Conservation (phyloP, 2,888 invertebrate species). For the Rotaria sp. region DNA sequence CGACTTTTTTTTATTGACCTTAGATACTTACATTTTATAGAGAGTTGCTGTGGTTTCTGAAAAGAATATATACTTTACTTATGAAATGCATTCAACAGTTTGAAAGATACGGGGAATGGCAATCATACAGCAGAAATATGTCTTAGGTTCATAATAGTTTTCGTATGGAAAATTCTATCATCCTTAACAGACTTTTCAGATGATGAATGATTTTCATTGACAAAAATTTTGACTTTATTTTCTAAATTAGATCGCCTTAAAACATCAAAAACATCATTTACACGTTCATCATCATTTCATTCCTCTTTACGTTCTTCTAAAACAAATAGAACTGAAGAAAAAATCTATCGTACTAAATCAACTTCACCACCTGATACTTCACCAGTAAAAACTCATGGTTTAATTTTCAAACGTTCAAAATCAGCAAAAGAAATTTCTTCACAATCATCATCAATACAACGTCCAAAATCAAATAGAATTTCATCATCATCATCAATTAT, state of each 20-base stretch:
- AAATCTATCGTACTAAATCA: neutral
- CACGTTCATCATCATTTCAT: conserved; percentile 12
- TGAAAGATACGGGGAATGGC: no score
- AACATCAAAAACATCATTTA: neutral
- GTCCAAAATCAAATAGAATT: neutral
- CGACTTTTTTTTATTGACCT: no score
- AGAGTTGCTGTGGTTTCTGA: no score
- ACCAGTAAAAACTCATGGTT: neutral
- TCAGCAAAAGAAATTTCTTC: neutral
- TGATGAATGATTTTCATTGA: no score
- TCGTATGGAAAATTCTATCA: no score
- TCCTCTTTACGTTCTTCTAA: neutral
- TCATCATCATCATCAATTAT: neutral
- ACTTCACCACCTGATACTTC: neutral
- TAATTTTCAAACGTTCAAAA: neutral
- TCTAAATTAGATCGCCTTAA: neutral
- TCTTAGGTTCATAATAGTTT: no score
- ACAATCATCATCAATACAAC: neutral
- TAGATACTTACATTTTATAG: no score
- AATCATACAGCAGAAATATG: no score
- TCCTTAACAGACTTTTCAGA: no score
- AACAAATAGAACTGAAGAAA: neutral
- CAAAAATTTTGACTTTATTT: neutral
- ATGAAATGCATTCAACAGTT: no score
- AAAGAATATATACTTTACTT: no score